These are phyloP conservation scores for Acrocephalus scirpaceus DNA, from an alignment of 2,797 vertebrate species.

Conservation along the genomic window DNA sequence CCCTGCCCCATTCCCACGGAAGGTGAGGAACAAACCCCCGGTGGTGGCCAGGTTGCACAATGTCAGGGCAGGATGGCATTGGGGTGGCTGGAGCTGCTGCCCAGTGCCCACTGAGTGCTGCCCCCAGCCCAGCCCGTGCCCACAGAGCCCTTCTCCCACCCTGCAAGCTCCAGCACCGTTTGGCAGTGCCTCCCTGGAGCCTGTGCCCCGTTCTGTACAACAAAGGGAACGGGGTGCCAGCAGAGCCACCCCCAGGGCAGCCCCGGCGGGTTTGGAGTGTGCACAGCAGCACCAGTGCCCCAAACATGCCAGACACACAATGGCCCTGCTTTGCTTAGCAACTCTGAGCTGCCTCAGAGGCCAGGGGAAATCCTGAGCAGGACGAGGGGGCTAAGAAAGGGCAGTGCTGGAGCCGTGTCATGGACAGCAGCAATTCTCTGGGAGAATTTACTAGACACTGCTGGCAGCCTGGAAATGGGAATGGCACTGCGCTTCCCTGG, in stretches of 20 bases:
- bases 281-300: slow-evolving; percentile 1
- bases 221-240: neutral
- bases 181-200: neutral
- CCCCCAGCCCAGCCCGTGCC: neutral
- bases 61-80: neutral
- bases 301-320: neutral
- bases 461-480: neutral
- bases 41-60: accelerated
- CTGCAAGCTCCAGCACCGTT: neutral
- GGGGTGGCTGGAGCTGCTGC: neutral
- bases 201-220: neutral
- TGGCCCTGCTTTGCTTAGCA: neutral
- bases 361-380: neutral
- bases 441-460: neutral
- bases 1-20: accelerated
- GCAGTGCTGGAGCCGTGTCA: accelerated
- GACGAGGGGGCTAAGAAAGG: neutral
- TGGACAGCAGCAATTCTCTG: neutral
- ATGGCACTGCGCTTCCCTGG: neutral
- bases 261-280: neutral
- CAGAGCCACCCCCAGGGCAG: neutral
- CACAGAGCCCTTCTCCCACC: neutral
- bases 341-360: neutral
- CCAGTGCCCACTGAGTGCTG: neutral
- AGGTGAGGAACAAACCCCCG: accelerated